Evolutionary conservation across 2,888 invertebrate genomes (phyloP).

Genomic region (Carterocephalus palaemon): DNA sequence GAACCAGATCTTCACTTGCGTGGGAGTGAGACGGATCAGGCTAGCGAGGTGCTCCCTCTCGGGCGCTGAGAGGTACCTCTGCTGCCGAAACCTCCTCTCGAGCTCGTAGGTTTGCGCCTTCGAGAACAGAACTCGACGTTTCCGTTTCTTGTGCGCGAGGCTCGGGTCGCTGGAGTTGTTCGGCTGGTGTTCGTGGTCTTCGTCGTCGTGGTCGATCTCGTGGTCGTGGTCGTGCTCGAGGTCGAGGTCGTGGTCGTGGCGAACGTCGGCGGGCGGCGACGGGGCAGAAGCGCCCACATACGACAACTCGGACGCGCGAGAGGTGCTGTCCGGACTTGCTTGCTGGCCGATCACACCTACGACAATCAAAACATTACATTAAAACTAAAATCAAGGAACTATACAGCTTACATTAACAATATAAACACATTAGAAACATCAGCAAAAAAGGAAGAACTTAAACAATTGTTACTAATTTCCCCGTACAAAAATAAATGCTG

Average conservation of each 20-base stretch:
- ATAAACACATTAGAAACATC: neutral
- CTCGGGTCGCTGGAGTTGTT: constrained; percentile 61
- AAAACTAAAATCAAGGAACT: no score
- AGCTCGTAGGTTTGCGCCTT: constrained; percentile 98
- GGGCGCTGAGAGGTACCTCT: constrained; percentile 97
- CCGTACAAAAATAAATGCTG: no score
- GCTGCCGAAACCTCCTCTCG: constrained; percentile 96
- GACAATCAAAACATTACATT: constrained; percentile 27
- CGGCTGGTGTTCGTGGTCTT: constrained; percentile 64
- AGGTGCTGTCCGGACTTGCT: constrained; percentile 91
- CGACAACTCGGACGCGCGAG: constrained; percentile 88
- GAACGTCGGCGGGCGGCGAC: constrained; percentile 60
- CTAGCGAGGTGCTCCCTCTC: constrained; percentile 98
- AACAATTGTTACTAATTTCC: no score
- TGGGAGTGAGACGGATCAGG: constrained; percentile 96
- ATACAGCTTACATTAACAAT: no score
- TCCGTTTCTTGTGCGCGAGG: constrained; percentile 90
- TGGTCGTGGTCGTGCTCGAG: constrained; percentile 69
- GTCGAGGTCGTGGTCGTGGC: constrained; percentile 54
- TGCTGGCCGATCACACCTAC: constrained; percentile 81
- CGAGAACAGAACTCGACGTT: constrained; percentile 97
- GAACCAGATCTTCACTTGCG: constrained; percentile 99
- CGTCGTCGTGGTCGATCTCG: constrained; percentile 80
- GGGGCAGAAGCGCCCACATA: constrained; percentile 68
- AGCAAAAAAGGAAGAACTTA: no score